These are phyloP conservation scores for Zaprionus lachaisei DNA, from an alignment of 1,140 invertebrate species.

Conservation along the genomic window DNA sequence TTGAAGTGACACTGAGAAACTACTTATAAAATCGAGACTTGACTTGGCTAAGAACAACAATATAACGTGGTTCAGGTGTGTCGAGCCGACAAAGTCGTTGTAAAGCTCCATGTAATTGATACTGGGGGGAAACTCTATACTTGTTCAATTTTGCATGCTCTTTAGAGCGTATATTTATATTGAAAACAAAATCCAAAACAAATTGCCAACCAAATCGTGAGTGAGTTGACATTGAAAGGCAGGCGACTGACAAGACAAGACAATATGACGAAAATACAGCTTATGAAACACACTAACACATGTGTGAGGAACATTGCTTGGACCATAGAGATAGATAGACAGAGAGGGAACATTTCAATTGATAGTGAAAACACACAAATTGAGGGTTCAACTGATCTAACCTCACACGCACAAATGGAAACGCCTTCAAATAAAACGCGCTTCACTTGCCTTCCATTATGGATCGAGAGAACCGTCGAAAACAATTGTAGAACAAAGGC, in stretches of 20 bases:
- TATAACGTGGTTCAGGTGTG: conserved; percentile 46
- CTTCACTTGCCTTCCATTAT: background rate
- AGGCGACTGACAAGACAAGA: conserved; percentile 46
- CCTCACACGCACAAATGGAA: conserved; percentile 53
- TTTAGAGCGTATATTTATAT: conserved; percentile 73
- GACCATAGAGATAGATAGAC: background rate
- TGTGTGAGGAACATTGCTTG: conserved; percentile 6
- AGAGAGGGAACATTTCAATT: conserved; percentile 61
- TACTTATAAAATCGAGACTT: conserved; percentile 49
- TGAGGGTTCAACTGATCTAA: conserved; percentile 74
- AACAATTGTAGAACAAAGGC: background rate
- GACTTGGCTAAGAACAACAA: conserved; percentile 27
- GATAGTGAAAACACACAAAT: conserved; percentile 73
- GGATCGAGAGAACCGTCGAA: background rate
- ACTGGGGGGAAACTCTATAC: conserved; percentile 39
- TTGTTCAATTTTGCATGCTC: conserved; percentile 67
- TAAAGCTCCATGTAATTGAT: conserved; percentile 60
- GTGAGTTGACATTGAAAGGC: conserved; percentile 71
- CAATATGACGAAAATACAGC: conserved; percentile 54
- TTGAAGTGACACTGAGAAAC: conserved; percentile 55
- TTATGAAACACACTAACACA: conserved; percentile 46
- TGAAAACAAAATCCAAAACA: conserved; percentile 49
- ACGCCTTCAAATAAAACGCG: conserved; percentile 46
- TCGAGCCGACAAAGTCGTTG: conserved; percentile 40
- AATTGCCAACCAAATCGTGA: conserved; percentile 74